Conservation (phyloP, 2,888 invertebrate genomes). For the Cecidostiba fungosa region DNA sequence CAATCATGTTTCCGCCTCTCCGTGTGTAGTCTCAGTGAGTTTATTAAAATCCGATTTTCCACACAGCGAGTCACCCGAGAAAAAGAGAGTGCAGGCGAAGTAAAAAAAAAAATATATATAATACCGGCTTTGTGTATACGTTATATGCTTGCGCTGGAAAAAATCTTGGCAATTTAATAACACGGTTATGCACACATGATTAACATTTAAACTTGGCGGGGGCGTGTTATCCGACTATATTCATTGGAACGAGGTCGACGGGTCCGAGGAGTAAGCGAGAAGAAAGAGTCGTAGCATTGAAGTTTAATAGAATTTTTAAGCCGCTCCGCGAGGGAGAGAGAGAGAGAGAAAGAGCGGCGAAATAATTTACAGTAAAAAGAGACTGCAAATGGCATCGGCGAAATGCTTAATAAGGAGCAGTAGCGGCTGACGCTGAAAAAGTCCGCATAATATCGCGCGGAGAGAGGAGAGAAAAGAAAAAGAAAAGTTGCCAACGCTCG, state of each 20-base stretch:
- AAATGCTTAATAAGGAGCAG: constrained; percentile 44
- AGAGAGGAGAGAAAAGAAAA: background rate
- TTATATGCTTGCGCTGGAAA: background rate
- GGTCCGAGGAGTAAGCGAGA: background rate
- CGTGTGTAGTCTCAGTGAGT: background rate
- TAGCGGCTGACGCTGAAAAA: background rate
- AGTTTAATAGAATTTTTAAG: constrained; percentile 64
- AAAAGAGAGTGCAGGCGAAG: background rate
- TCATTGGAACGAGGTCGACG: constrained; percentile 44
- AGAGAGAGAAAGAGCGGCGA: background rate
- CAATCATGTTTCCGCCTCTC: constrained; percentile 10
- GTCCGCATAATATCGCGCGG: constrained; percentile 2
- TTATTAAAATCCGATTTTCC: constrained; percentile 51
- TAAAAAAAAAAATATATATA: background rate
- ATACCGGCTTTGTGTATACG: background rate
- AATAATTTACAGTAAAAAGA: constrained; percentile 51
- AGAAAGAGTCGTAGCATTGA: constrained; percentile 33
- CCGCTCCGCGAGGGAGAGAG: constrained; percentile 20
- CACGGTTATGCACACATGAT: constrained; percentile 47
- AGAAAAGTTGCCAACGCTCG: background rate
- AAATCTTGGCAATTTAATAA: constrained; percentile 55
- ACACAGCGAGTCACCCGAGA: background rate
- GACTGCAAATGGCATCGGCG: constrained; percentile 33
- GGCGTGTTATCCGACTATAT: constrained; percentile 43
- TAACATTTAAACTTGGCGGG: constrained; percentile 49